Conservation (phyloP, 2,888 invertebrate genomes). For the Agrochola lychnidis region DNA sequence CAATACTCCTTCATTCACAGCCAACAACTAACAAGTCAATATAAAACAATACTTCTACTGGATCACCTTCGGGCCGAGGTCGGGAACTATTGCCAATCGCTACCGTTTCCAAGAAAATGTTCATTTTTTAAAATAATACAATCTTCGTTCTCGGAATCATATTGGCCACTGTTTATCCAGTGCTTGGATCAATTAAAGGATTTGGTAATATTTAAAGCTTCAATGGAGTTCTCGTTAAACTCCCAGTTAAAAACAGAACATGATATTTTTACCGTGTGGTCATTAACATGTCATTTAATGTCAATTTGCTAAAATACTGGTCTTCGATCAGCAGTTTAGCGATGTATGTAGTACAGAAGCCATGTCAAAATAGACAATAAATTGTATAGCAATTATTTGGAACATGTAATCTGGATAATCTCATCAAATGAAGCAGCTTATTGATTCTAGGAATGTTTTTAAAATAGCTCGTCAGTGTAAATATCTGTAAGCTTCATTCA, state of each 20-base stretch:
- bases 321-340: not conserved
- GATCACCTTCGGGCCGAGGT: constrained; percentile 51
- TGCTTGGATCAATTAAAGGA: not conserved
- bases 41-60: constrained; percentile 25
- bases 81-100: constrained; percentile 38
- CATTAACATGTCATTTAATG: not conserved
- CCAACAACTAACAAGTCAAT: constrained; percentile 16
- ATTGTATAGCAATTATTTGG: not conserved
- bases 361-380: not conserved
- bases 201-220: not conserved
- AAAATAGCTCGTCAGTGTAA: not conserved
- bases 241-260: not conserved
- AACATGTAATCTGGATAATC: constrained; percentile 2
- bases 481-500: not conserved
- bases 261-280: not conserved
- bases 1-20: constrained; percentile 17
- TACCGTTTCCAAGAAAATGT: constrained; percentile 44
- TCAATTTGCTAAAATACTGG: not conserved
- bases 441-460: not conserved
- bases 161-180: not conserved
- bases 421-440: not conserved
- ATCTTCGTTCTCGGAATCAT: constrained; percentile 14
- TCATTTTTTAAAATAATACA: constrained; percentile 34
- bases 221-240: not conserved
- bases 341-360: no score